These are phyloP conservation scores for Diadophis punctatus DNA, from an alignment of 2,113 vertebrate species.

Conservation along the genomic window DNA sequence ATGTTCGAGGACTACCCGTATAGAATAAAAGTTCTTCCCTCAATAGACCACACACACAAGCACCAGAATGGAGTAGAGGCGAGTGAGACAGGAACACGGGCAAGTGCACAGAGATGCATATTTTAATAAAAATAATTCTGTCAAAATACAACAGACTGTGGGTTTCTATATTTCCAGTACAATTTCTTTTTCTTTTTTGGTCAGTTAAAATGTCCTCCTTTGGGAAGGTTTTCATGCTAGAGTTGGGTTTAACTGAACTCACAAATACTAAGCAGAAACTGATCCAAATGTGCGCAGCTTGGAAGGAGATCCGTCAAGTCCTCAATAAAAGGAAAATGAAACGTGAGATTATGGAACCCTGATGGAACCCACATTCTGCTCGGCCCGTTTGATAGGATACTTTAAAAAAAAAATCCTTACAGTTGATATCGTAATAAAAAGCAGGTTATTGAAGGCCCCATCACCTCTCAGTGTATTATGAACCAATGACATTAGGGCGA, in stretches of 20 bases:
- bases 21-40: neutral
- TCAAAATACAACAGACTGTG: conserved; percentile 95
- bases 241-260: conserved; percentile 84
- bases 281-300: conserved; percentile 79
- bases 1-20: neutral
- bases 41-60: neutral
- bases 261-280: conserved; percentile 85
- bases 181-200: conserved; percentile 67
- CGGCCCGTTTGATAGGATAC: fast-evolving
- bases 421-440: conserved; percentile 40
- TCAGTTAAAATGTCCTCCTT: conserved; percentile 82
- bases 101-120: conserved; percentile 88
- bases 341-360: conserved; percentile 30
- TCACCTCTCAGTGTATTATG: neutral
- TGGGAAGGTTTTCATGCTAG: conserved; percentile 87
- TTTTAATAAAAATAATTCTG: conserved; percentile 99
- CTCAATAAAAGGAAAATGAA: conserved; percentile 45
- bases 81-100: conserved; percentile 43
- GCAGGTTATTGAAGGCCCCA: neutral
- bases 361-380: conserved; percentile 35
- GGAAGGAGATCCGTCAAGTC: conserved; percentile 62
- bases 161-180: conserved; percentile 86
- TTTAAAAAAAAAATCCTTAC: neutral
- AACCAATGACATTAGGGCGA: neutral
- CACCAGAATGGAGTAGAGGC: neutral